These are phyloP conservation scores for Myodes glareolus DNA, from an alignment of 2,113 vertebrate species.

Conservation along the genomic window DNA sequence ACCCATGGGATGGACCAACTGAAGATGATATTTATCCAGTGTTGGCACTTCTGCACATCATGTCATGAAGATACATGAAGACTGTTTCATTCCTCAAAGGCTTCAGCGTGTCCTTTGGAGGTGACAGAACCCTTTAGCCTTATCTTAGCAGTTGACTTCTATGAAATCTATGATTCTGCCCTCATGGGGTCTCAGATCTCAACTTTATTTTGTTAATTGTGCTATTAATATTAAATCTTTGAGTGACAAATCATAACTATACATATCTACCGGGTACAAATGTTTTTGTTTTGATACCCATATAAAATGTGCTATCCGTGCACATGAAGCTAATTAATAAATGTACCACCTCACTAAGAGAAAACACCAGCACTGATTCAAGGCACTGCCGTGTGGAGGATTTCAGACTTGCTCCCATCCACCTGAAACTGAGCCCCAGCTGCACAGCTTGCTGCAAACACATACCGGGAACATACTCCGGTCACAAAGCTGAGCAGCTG, in stretches of 20 bases:
- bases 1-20: background rate
- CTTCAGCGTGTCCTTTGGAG: background rate
- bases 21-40: background rate
- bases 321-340: background rate
- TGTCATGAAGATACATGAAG: no score
- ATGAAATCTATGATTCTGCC: background rate
- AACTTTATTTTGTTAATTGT: background rate
- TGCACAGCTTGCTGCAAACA: background rate
- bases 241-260: background rate
- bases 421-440: background rate
- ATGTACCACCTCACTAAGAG: background rate
- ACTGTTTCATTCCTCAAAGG: background rate
- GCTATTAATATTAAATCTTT: background rate
- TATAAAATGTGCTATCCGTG: background rate
- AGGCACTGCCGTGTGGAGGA: background rate
- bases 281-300: background rate
- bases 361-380: background rate
- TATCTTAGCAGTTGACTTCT: background rate
- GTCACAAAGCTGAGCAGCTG: background rate
- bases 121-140: background rate
- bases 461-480: background rate
- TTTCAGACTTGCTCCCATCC: background rate
- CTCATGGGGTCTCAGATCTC: background rate
- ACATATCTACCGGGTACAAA: background rate
- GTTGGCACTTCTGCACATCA: background rate